Evolutionary conservation across 2,797 vertebrate genomes (phyloP), one percentile per base, ranked within the genome.

Genomic region (Leptoclinus maculatus): DNA sequence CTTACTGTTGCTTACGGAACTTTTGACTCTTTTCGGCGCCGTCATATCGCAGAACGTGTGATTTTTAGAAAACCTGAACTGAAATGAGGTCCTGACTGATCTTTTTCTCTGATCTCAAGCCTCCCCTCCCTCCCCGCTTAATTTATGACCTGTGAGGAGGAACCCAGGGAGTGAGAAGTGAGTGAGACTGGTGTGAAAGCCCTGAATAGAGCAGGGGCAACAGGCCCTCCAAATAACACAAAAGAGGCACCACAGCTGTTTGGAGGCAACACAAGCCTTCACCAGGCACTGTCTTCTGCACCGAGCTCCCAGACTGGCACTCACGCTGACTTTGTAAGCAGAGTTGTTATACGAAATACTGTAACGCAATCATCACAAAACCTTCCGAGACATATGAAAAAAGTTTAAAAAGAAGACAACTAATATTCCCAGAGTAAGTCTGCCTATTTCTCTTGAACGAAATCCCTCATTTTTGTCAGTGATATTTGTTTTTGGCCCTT

Each of bases 61-160:
- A 79, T 89, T 36, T 36, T 49, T 25, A 17, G 56, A 72, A 91
- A 92, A 85, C 71, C 7, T 29, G 89, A 38, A 87, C 80, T 62
- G 75, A 90, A 94, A 94, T 91, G 78, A 88, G 83, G 84, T 82
- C 82, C 84, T 91, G 86, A 89, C 92, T 94, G 89, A 93, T 92
- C 86, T 92, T 91, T 87, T 84, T 76, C 82, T 88, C 86, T 88
- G 75, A 91, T 92, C 90, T 83, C 65, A 23, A 85, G 83, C 81
- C 80, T 89, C 80, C 85, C 89, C 76, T 88, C 87, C 87, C 88
- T 91, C 74, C 29, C 32, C 2, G 86, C 83, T 85, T 95, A 95
- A 95, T 95, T 95, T 95, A 95, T 95, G 95, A 94, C 91, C 90
- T 93, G 94, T 83, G 91, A 94, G 93, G 89, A 93, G 90, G 81